Percentiles rank a stretch among this genome's conserved stretches.
phyloP scores from a whole-genome alignment of 2,888 invertebrate species.

The Hoplodrina blanda region DNA sequence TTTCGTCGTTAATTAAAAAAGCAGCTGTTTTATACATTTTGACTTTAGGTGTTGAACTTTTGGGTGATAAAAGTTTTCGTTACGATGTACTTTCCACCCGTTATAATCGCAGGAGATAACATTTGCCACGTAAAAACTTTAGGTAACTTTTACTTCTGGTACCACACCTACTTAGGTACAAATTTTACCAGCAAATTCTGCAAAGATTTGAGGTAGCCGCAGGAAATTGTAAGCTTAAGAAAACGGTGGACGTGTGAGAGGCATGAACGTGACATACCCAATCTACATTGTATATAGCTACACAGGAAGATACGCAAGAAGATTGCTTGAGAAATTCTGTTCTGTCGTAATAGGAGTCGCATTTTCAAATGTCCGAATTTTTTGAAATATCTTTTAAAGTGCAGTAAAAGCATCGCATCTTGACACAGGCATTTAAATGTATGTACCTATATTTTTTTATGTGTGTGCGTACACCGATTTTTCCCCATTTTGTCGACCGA shows the following conservation, averaged over 20 bases:
- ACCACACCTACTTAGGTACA: too few relatives aligned
- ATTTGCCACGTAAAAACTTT: not conserved
- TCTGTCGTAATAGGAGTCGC: conserved; percentile 25
- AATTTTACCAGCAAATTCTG: not conserved
- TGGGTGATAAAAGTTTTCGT: too few relatives aligned
- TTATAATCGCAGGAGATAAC: not conserved
- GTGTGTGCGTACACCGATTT: too few relatives aligned
- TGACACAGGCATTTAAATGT: not conserved
- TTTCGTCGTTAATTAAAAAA: too few relatives aligned
- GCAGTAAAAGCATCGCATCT: conserved; percentile 14
- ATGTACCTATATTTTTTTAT: too few relatives aligned
- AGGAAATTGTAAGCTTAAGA: conserved; percentile 40
- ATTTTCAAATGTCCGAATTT: conserved; percentile 29
- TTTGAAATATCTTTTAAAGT: conserved; percentile 7
- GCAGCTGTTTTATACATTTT: too few relatives aligned
- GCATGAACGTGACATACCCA: conserved; percentile 30
- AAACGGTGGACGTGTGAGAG: conserved; percentile 17
- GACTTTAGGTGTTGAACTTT: too few relatives aligned
- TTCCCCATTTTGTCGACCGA: too few relatives aligned
- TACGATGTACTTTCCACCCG: too few relatives aligned
- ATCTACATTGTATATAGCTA: conserved; percentile 21
- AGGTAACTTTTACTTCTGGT: not conserved
- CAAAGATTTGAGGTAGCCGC: conserved; percentile 16
- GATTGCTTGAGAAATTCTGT: conserved; percentile 32
- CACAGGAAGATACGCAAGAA: conserved; percentile 28